Percentiles rank a stretch among this genome's conserved stretches.
These are phyloP conservation scores for Zaprionus inermis DNA, from an alignment of 1,140 invertebrate genomes.

Conservation along the genomic window DNA sequence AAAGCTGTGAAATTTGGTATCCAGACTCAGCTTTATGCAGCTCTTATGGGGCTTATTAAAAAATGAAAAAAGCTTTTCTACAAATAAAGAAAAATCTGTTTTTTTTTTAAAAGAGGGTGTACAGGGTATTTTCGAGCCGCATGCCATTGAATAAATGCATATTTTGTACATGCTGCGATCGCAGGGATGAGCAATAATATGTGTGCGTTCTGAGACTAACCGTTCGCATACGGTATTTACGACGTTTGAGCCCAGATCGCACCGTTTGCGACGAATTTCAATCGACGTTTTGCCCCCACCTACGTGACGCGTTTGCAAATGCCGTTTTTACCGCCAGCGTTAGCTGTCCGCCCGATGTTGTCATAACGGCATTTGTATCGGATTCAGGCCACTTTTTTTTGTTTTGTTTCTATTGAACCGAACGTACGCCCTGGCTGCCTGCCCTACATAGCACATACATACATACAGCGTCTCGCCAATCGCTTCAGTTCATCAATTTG, in stretches of 20 bases:
- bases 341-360: constrained; percentile 44
- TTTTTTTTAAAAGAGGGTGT: too few species aligned
- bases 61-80: too few species aligned
- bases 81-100: too few species aligned
- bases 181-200: neutral
- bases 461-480: constrained; percentile 9
- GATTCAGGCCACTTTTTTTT: constrained; percentile 48
- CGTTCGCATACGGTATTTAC: constrained; percentile 4
- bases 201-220: neutral
- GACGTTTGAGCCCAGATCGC: neutral
- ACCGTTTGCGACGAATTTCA: constrained; percentile 37
- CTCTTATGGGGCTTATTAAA: too few species aligned
- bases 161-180: neutral
- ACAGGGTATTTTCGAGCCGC: neutral
- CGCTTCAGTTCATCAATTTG: constrained; percentile 20
- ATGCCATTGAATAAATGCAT: neutral
- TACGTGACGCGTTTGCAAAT: constrained; percentile 53
- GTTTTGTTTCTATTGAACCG: constrained; percentile 23
- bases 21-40: neutral
- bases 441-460: constrained; percentile 49
- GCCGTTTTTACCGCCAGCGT: constrained; percentile 17
- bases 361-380: constrained; percentile 56
- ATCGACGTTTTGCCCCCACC: constrained; percentile 43
- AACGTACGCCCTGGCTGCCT: neutral
- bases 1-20: neutral